Evolutionary conservation across 2,888 invertebrate species (phyloP).

Genomic region (Scaeva pyrastri): DNA sequence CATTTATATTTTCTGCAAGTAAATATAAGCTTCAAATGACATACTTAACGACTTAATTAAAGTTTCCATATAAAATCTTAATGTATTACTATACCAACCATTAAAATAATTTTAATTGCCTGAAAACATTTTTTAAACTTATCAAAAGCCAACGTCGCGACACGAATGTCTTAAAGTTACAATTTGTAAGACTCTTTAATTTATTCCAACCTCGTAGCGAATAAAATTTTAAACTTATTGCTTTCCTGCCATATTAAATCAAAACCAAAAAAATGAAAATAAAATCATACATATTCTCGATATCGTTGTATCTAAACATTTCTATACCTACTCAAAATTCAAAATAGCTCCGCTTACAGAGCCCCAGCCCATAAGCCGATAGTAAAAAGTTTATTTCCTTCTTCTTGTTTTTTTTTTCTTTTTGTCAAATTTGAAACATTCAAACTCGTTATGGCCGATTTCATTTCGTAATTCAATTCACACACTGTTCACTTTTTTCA

Average conservation of each 20-base stretch:
- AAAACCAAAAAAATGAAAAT: slow-evolving; percentile 10
- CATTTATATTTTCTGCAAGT: too few relatives aligned
- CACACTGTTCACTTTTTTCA: slow-evolving; percentile 48
- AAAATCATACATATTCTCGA: slow-evolving; percentile 14
- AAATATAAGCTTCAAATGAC: too few relatives aligned
- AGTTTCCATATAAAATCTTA: not conserved
- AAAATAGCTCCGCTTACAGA: slow-evolving; percentile 52
- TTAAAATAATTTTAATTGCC: not conserved
- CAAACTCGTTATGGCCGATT: slow-evolving; percentile 58
- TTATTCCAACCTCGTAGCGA: not conserved
- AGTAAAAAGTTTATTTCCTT: not conserved
- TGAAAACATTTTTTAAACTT: not conserved
- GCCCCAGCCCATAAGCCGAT: not conserved
- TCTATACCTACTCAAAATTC: slow-evolving; percentile 42
- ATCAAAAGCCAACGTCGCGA: not conserved
- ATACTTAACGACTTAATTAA: too few relatives aligned
- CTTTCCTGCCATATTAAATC: slow-evolving; percentile 5
- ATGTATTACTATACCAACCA: not conserved
- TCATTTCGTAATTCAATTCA: slow-evolving; percentile 69
- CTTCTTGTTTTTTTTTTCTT: slow-evolving; percentile 12
- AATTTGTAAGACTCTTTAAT: not conserved
- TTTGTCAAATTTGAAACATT: slow-evolving; percentile 50
- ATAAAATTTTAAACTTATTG: slow-evolving; percentile 26
- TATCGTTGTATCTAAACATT: not conserved
- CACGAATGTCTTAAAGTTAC: not conserved